phyloP scores from a whole-genome alignment of 2,113 vertebrate genomes.

The Dryoscopus gambensis region DNA sequence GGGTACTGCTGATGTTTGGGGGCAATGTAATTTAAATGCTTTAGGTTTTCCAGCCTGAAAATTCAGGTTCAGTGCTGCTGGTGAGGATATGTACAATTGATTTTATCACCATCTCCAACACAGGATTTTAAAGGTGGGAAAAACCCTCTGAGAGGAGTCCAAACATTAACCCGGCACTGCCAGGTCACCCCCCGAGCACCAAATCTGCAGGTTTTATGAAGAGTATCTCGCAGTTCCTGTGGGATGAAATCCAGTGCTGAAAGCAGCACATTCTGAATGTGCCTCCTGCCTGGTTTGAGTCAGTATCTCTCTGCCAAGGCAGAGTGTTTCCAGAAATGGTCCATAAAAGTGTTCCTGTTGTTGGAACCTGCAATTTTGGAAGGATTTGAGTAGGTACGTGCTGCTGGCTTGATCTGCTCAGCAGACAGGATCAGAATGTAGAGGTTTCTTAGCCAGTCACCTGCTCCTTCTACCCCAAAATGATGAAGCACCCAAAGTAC shows the following conservation, averaged over 20 bases:
- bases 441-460: neutral
- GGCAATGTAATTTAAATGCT: neutral
- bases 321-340: neutral
- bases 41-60: neutral
- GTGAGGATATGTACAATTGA: neutral
- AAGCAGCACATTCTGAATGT: neutral
- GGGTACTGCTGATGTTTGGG: neutral
- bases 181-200: neutral
- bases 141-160: neutral
- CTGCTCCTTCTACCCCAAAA: neutral
- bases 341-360: neutral
- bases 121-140: neutral
- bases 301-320: neutral
- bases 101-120: neutral
- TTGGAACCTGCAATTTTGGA: neutral
- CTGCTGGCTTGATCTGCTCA: neutral
- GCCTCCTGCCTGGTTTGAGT: neutral
- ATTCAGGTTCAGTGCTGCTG: neutral
- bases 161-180: neutral
- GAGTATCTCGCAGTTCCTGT: neutral
- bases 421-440: too few relatives aligned
- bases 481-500: neutral
- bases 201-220: neutral
- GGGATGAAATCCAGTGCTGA: neutral
- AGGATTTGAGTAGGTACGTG: neutral